phyloP scores from a whole-genome alignment of 2,888 invertebrate species.

The Andrena chrysosceles region DNA sequence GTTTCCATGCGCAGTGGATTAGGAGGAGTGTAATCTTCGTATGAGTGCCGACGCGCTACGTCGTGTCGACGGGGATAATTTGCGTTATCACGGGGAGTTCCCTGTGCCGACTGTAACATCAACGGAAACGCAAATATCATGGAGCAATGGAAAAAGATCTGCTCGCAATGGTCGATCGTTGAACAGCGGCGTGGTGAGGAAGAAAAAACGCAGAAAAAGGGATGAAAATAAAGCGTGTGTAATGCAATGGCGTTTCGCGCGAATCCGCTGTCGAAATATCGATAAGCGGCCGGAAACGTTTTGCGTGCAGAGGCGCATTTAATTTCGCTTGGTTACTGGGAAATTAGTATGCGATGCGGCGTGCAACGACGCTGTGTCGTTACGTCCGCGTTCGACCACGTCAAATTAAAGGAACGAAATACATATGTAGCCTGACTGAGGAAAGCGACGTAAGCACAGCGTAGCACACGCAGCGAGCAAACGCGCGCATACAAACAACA shows the following conservation, averaged over 20 bases:
- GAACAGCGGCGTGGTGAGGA: background rate
- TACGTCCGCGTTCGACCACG: conserved; percentile 41
- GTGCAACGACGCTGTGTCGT: conserved; percentile 24
- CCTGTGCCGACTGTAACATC: background rate
- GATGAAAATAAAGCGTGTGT: background rate
- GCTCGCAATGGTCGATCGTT: background rate
- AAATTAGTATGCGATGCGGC: conserved; percentile 50
- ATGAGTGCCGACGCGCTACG: conserved; percentile 6
- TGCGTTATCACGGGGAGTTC: conserved; percentile 22
- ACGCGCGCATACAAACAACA: background rate
- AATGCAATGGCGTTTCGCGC: background rate
- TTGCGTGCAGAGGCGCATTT: conserved; percentile 42
- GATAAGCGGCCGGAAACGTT: conserved; percentile 39
- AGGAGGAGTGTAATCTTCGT: conserved; percentile 20
- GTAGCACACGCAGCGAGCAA: background rate
- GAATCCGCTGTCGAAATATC: conserved; percentile 10
- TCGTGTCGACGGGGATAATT: conserved; percentile 36
- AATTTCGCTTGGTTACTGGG: conserved; percentile 24
- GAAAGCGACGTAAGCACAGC: conserved; percentile 35
- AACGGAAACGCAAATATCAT: conserved; percentile 22
- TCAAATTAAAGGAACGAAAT: conserved; percentile 46
- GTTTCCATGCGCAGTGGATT: conserved; percentile 18
- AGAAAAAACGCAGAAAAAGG: too few relatives aligned
- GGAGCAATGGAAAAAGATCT: background rate
- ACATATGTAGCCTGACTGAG: conserved; percentile 6